Conservation (phyloP, 2,888 invertebrate species). For the Andrena hattorfiana region DNA sequence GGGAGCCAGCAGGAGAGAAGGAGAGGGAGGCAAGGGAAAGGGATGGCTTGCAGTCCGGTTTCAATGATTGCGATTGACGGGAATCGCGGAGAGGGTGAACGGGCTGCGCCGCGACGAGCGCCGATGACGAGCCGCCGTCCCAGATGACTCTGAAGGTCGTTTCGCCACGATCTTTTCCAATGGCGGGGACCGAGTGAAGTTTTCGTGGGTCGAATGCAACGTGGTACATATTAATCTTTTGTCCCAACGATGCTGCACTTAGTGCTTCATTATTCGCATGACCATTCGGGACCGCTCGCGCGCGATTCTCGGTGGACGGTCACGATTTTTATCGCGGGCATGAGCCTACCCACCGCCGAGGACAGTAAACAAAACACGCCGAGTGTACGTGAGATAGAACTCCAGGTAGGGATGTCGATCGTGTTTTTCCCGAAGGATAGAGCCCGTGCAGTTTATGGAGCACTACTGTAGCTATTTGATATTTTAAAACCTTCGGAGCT, state of each 20-base stretch:
- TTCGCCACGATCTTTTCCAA: neutral
- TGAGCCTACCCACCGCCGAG: too few relatives aligned
- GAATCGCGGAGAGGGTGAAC: slow-evolving; percentile 39
- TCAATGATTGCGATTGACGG: slow-evolving; percentile 71
- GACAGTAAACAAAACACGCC: too few relatives aligned
- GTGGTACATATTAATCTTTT: neutral
- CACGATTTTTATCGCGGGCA: too few relatives aligned
- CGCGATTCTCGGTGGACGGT: too few relatives aligned
- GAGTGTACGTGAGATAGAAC: too few relatives aligned
- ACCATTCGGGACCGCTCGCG: too few relatives aligned
- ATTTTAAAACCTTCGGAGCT: too few relatives aligned
- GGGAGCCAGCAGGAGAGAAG: slow-evolving; percentile 53
- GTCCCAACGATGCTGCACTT: neutral
- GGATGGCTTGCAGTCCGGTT: slow-evolving; percentile 55
- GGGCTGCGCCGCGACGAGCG: neutral
- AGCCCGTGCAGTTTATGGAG: too few relatives aligned
- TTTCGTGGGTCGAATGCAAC: neutral
- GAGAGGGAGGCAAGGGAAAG: slow-evolving; percentile 26
- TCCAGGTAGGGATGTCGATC: neutral
- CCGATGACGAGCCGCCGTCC: slow-evolving; percentile 34
- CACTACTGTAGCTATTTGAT: too few relatives aligned
- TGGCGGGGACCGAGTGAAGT: neutral
- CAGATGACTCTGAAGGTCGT: slow-evolving; percentile 38
- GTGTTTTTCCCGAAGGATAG: neutral
- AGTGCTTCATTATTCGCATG: neutral